Percentiles rank a stretch among this genome's conserved stretches.
Evolutionary conservation across 2,888 invertebrate genomes (phyloP).

Genomic region (Candidula unifasciata): DNA sequence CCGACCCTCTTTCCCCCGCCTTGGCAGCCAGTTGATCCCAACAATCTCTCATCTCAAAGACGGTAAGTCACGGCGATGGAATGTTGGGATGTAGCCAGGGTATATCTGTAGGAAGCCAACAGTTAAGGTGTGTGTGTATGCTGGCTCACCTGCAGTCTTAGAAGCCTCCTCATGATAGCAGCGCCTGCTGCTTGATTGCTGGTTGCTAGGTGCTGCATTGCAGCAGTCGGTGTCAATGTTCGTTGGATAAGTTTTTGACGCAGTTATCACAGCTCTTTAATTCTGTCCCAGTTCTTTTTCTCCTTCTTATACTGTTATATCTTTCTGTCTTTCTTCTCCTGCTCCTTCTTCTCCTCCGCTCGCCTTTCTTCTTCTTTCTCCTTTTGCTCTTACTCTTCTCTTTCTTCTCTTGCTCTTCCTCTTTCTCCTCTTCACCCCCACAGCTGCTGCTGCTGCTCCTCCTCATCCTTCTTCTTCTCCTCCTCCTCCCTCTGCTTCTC

Average conservation of each 20-base stretch:
- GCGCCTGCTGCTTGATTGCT: not conserved
- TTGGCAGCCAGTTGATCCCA: not conserved
- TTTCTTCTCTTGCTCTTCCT: constrained; percentile 11
- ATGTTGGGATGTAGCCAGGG: not conserved
- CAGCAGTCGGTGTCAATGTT: not conserved
- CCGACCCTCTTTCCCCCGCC: no score
- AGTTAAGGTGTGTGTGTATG: not conserved
- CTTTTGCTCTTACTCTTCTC: not conserved
- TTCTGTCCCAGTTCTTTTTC: not conserved
- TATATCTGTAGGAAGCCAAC: not conserved
- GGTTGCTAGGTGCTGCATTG: not conserved
- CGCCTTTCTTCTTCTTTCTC: not conserved
- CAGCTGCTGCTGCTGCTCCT: not conserved
- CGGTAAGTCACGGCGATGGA: not conserved
- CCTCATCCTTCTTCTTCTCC: not conserved
- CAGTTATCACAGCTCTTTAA: not conserved
- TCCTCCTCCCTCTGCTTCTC: not conserved
- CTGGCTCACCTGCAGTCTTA: not conserved
- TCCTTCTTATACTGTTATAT: not conserved
- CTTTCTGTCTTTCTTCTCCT: not conserved
- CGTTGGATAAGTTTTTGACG: no score
- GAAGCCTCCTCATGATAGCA: not conserved
- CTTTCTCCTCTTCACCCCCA: not conserved
- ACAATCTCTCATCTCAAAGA: not conserved
- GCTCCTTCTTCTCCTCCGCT: not conserved